Conservation (phyloP, 2,888 invertebrate species). For the Trachelus iudaicus region DNA sequence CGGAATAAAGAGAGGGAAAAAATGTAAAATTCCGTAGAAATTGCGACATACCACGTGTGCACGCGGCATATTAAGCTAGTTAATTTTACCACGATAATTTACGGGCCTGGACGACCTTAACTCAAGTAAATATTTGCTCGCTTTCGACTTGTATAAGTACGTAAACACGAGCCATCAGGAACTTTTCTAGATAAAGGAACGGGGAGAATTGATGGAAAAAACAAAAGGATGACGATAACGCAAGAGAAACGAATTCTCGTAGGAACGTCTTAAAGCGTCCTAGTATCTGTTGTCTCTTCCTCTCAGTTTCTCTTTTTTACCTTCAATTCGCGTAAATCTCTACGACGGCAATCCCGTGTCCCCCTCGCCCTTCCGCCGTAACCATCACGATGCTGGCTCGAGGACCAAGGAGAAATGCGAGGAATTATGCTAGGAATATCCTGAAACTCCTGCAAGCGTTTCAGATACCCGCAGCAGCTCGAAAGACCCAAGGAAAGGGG, state of each 20-base stretch:
- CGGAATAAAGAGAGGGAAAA: neutral
- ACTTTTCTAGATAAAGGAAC: neutral
- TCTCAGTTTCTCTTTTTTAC: neutral
- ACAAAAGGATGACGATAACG: neutral
- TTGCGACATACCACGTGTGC: neutral
- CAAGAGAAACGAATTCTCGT: neutral
- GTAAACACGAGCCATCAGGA: neutral
- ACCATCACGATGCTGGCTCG: neutral
- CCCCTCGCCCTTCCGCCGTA: neutral
- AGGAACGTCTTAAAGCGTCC: neutral
- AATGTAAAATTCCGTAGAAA: neutral
- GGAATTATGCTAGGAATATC: neutral
- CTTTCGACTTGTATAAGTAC: neutral
- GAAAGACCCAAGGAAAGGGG: neutral
- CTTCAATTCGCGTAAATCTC: neutral
- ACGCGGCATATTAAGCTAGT: constrained; percentile 1
- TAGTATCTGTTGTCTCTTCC: neutral
- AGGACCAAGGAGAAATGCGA: neutral
- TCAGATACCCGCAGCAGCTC: neutral
- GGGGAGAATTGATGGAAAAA: neutral
- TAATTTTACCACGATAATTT: constrained; percentile 36
- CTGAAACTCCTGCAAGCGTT: neutral
- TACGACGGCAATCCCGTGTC: neutral
- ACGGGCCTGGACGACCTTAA: constrained; percentile 8
- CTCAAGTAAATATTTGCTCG: neutral